Evolutionary conservation across 2,888 invertebrate genomes (phyloP), one percentile per base, ranked within the genome.

Genomic region (Leptinotarsa peninsularis): DNA sequence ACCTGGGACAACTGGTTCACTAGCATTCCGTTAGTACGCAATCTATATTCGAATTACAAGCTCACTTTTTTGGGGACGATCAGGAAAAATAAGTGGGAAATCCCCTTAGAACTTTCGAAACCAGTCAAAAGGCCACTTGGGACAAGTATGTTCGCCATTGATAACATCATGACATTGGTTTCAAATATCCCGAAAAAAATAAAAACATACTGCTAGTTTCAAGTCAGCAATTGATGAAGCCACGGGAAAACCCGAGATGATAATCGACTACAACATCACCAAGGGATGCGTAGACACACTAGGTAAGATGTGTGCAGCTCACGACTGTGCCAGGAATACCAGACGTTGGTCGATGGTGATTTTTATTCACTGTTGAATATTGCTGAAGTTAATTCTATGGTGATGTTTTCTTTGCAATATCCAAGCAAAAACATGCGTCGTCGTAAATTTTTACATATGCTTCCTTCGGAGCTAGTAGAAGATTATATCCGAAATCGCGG

Each of bases 191-290:
- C 4, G 4, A 27, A 27, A 27, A 27, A 4, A 27, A 27, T 27
- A 4, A 4, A 27, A 27, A 27, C 23, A 4, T 27, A 0, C 23
- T 27, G 23, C 23, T 27, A 27, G 23, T 27, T 27, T 4, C 23
- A 27, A 27, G 23, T 27, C 23, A 27, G 23, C 23, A 23, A 73
- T 74, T 33, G 68, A 77, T 58, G 27, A 49, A 67, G 68, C 21
- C 1, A 49, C 72, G n/a, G n/a, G n/a, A n/a, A n/a, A n/a, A n/a
- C n/a, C n/a, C n/a, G n/a, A n/a, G n/a, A n/a, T n/a, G n/a, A 81
- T 82, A 63, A 18, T 71, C 10, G 80, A 73, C 60, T 83, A 83
- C 66, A 82, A 81, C 74, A 70, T 49, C 23, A 81, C 80, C 23
- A 80, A 81, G 76, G 81, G 72, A 56, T 78, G 80, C 17, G 78